Conservation (phyloP, 2,888 invertebrate species). For the Pseudococcus viburni region DNA sequence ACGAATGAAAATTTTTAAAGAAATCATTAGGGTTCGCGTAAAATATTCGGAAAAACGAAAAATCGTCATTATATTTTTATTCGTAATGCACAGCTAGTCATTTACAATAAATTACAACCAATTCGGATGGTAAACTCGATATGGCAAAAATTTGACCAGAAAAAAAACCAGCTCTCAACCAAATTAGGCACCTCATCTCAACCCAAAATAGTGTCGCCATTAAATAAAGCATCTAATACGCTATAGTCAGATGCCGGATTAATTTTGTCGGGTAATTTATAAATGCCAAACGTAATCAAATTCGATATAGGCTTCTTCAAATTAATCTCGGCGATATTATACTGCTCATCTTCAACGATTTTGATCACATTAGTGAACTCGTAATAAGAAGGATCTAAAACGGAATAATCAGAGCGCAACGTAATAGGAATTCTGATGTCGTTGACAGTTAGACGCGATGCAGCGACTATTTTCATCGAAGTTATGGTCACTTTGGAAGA, state of each 20-base stretch:
- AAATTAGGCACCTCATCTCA: too few relatives aligned
- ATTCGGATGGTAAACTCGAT: too few relatives aligned
- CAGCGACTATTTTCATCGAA: conserved; percentile 68
- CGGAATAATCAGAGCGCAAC: conserved; percentile 67
- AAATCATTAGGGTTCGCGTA: too few relatives aligned
- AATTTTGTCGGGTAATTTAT: conserved; percentile 67
- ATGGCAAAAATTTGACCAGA: too few relatives aligned
- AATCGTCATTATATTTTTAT: not conserved
- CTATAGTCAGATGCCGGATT: not conserved
- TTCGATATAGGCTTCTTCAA: conserved; percentile 68
- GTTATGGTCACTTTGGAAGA: conserved; percentile 70
- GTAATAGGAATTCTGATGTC: conserved; percentile 69
- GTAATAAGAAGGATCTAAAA: conserved; percentile 69
- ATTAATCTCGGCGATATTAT: conserved; percentile 67
- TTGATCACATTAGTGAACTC: conserved; percentile 67
- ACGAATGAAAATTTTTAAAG: too few relatives aligned
- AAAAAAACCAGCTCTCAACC: too few relatives aligned
- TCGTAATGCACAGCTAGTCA: not conserved
- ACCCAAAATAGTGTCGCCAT: not conserved
- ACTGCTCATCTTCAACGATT: conserved; percentile 66
- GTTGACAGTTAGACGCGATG: conserved; percentile 68
- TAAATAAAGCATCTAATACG: not conserved
- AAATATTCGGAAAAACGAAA: too few relatives aligned
- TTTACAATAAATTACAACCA: not conserved
- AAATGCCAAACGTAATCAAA: conserved; percentile 70